A percentile compares a stretch with the other conserved stretches of the same genome.
Evolutionary conservation across 64 coral and sea anemone genomes (phyloP).

Genomic region (Actinia tenebrosa): DNA sequence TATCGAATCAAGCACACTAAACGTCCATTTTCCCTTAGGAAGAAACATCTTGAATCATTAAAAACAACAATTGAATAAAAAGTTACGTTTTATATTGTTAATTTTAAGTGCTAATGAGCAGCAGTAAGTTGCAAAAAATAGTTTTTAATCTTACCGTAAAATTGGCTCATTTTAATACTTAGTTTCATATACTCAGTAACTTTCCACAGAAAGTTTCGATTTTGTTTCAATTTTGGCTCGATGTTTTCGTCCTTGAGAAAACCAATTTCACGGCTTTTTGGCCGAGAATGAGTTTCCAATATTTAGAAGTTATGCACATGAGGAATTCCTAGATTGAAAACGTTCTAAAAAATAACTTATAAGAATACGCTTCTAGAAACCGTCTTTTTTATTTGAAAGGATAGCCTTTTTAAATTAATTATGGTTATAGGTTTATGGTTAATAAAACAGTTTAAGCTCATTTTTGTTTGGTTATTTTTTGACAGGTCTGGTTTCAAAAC

Average conservation of each 20-base stretch:
- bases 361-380: neutral
- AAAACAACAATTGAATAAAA: neutral
- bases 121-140: neutral
- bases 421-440: too few species aligned
- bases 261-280: neutral
- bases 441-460: neutral
- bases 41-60: neutral
- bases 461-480: neutral
- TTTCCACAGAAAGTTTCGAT: neutral
- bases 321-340: neutral
- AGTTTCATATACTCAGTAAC: neutral
- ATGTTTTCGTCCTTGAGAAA: neutral
- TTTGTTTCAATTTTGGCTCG: neutral
- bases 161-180: neutral
- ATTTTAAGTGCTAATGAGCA: neutral
- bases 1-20: neutral
- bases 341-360: neutral
- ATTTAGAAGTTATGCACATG: neutral
- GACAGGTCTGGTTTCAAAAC: slow-evolving; percentile 93
- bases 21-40: neutral
- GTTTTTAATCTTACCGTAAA: neutral
- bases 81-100: neutral
- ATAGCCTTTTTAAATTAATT: neutral
- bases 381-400: neutral
- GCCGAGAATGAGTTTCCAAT: neutral